Base-by-base conservation (phyloP, 2,797 vertebrate species). In the Catostomus latipinnis region DNA sequence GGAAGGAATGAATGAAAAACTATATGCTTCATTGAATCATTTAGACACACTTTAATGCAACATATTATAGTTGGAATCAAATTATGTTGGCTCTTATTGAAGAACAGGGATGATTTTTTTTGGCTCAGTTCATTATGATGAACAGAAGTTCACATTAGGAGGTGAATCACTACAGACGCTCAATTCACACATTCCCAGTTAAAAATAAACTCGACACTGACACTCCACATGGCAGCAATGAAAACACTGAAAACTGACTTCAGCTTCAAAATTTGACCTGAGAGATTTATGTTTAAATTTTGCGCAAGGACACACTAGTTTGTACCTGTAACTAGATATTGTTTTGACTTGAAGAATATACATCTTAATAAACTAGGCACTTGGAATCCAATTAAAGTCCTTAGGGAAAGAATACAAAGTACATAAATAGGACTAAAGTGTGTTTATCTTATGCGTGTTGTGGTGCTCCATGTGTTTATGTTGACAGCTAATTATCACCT, bases 131-230 rank as follows among this genome's bases (percentile, higher is more conserved):
- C 79, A 86, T 81, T 82, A 74, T 72, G 76, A 83, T 52, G 7
- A 48, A 76, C 85, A 86, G 86, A 79, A 79, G 69, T 72, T 79
- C 82, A 76, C 83, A 84, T 73, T 82, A 73, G 80, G 80, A 87
- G 77, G 71, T 84, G 57, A 86, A 81, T 87, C 84, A 6, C 85
- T 80, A 81, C 85, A 89, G 86, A 82, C 85, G 73, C 56, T 54
- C 87, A 87, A 54, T 85, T 91, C 86, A 90, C 89, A 87, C 77
- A 22, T 89, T 85, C 76, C 66, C 43, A 80, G 86, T 81, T 89
- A 91, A 91, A 93, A 93, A 93, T 91, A 92, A 90, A 88, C 83
- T 71, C 71, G 86, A 86, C 87, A 87, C 83, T 85, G 89, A 88
- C 87, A 91, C 88, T 89, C 69, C 89, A 91, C 88, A 89, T 83